These are phyloP conservation scores for Nomada goodeniana DNA, from an alignment of 2,888 invertebrate species.

Conservation along the genomic window DNA sequence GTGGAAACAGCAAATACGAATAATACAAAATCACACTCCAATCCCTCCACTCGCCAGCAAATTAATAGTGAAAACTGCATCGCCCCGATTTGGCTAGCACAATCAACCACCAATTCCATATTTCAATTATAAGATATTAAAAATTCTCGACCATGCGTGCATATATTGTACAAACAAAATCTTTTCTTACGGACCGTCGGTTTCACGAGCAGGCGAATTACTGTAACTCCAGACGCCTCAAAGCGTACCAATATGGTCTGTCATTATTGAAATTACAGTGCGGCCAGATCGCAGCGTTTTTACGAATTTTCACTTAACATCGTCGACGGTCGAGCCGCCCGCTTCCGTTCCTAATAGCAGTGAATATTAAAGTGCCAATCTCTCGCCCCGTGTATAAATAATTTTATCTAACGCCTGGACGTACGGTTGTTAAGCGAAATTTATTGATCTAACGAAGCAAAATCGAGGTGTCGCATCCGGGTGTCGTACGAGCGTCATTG, in stretches of 20 bases:
- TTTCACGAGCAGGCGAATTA: neutral
- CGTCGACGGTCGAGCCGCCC: slow-evolving; percentile 17
- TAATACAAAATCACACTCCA: neutral
- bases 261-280: slow-evolving; percentile 47
- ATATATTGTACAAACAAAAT: slow-evolving; percentile 2
- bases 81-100: neutral
- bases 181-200: slow-evolving; percentile 8
- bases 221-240: slow-evolving; percentile 13
- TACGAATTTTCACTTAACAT: slow-evolving; percentile 33
- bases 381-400: slow-evolving; percentile 25
- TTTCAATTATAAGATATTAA: neutral
- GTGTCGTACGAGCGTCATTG: slow-evolving; percentile 9
- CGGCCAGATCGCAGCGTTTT: slow-evolving; percentile 25
- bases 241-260: slow-evolving; percentile 14
- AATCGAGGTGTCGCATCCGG: slow-evolving; percentile 32
- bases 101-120: neutral
- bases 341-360: slow-evolving; percentile 20
- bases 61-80: too few relatives aligned
- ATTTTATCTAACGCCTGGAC: slow-evolving; percentile 14
- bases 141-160: neutral
- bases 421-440: slow-evolving; percentile 1
- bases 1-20: neutral
- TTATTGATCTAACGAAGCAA: slow-evolving; percentile 12
- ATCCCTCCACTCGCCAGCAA: neutral
- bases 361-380: slow-evolving; percentile 44